Conservation (phyloP, 2,113 vertebrate species). For the Otis tarda region DNA sequence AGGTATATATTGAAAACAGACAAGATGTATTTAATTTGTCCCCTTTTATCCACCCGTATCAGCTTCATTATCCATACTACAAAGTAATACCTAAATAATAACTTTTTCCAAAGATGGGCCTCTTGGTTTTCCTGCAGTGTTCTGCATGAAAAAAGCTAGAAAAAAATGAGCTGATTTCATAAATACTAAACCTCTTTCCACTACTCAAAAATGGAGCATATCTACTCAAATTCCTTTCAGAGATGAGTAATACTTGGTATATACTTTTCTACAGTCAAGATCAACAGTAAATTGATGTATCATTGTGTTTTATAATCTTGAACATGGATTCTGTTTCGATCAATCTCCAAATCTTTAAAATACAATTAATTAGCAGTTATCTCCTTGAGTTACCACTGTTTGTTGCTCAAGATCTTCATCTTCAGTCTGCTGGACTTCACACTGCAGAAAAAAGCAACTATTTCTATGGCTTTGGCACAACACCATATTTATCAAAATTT, state of each 20-base stretch:
- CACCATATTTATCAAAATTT: not conserved
- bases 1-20: conserved; percentile 14
- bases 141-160: not conserved
- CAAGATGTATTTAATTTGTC: not conserved
- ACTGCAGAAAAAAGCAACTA: not conserved
- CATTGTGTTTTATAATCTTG: not conserved
- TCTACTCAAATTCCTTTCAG: conserved; percentile 25
- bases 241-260: not conserved
- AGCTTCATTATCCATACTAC: not conserved
- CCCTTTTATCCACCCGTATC: not conserved
- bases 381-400: not conserved
- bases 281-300: not conserved
- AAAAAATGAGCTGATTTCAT: not conserved
- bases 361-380: not conserved
- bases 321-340: not conserved
- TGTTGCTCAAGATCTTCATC: not conserved
- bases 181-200: conserved; percentile 39
- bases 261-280: not conserved
- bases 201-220: conserved; percentile 12
- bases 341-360: not conserved
- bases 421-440: not conserved
- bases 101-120: not conserved
- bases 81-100: conserved; percentile 32
- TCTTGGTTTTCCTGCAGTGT: not conserved
- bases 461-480: not conserved